Conservation (phyloP, 2,888 invertebrate species). For the Sympetrum striolatum region DNA sequence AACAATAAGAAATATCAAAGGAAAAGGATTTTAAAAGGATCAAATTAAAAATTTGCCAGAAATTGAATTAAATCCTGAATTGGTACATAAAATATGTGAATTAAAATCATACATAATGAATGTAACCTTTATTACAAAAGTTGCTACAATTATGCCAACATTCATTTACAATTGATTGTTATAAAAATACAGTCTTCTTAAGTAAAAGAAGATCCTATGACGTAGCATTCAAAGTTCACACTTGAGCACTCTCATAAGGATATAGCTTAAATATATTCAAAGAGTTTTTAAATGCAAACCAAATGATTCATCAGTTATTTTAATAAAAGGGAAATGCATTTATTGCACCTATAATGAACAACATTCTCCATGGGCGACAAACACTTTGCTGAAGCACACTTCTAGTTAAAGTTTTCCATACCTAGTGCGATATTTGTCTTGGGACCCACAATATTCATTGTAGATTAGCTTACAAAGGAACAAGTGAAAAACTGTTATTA, state of each 20-base stretch:
- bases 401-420: conserved; percentile 70
- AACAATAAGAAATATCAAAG: background rate
- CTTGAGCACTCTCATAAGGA: background rate
- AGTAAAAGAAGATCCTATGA: background rate
- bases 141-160: conserved; percentile 33
- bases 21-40: background rate
- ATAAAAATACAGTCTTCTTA: conserved; percentile 22
- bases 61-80: background rate
- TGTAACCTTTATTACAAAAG: conserved; percentile 35
- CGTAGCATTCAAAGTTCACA: background rate
- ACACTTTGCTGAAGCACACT: conserved; percentile 26
- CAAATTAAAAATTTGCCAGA: background rate
- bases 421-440: conserved; percentile 71
- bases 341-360: background rate
- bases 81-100: background rate
- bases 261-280: background rate
- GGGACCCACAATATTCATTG: conserved; percentile 83
- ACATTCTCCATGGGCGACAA: background rate
- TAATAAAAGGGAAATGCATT: background rate
- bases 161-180: background rate
- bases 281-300: conserved; percentile 26
- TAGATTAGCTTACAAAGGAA: conserved; percentile 91
- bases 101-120: background rate
- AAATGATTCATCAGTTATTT: background rate
- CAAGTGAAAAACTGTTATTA: conserved; percentile 90